These are phyloP conservation scores for Zoanthus sansibaricus DNA, from an alignment of 92 coral and sea anemone species.

Conservation along the genomic window DNA sequence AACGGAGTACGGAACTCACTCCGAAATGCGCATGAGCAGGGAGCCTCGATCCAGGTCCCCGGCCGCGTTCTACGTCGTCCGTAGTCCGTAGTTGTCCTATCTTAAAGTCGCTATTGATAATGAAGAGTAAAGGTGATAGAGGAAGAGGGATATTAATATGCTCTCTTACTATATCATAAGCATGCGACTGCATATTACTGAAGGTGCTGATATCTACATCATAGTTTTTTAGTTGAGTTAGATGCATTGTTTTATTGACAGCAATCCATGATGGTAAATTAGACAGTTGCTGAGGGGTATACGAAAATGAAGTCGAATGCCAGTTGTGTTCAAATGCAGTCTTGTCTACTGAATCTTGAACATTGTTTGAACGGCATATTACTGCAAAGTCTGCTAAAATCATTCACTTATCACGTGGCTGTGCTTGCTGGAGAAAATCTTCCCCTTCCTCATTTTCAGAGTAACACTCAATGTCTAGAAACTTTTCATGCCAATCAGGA, in stretches of 20 bases:
- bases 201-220: background rate
- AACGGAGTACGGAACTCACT: slow-evolving; percentile 24
- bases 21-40: slow-evolving; percentile 30
- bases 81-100: slow-evolving; percentile 2
- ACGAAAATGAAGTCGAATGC: background rate
- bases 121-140: background rate
- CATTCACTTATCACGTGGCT: background rate
- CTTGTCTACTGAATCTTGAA: background rate
- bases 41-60: slow-evolving; percentile 31
- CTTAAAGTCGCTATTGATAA: background rate
- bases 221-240: background rate
- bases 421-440: background rate
- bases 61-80: background rate
- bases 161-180: background rate
- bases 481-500: slow-evolving; percentile 20
- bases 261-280: background rate
- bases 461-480: background rate
- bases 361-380: background rate
- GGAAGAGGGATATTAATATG: background rate
- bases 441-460: background rate
- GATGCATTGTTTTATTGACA: background rate
- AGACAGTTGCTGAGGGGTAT: too few relatives aligned
- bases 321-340: background rate
- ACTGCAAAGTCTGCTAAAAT: background rate
- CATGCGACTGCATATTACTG: background rate